Conservation (phyloP, 2,113 vertebrate genomes). For the Heterotis niloticus region DNA sequence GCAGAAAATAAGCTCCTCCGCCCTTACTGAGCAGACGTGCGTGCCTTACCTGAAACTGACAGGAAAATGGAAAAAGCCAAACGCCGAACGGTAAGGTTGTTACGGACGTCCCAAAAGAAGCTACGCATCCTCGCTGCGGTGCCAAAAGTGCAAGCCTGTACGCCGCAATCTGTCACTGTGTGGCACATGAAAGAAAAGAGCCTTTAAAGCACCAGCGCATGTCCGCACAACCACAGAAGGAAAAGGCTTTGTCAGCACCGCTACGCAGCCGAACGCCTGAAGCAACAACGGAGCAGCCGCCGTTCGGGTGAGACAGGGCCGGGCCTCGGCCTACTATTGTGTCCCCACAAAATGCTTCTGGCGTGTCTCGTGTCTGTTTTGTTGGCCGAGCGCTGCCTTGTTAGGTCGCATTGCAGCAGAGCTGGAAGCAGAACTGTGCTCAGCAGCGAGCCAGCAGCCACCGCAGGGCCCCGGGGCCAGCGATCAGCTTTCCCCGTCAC, state of each 20-base stretch:
- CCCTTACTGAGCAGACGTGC: no score
- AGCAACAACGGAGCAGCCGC: neutral
- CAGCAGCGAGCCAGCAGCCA: neutral
- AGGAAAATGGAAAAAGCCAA: no score
- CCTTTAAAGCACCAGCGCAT: neutral
- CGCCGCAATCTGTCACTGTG: no score
- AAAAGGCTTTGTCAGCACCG: neutral
- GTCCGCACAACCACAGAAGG: neutral
- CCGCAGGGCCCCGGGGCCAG: neutral
- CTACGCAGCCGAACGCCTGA: neutral
- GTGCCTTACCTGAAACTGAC: no score
- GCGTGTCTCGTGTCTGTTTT: neutral
- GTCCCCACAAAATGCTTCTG: neutral
- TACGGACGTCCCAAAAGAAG: no score
- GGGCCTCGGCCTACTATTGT: neutral
- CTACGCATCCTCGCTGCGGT: no score
- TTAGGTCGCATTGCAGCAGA: neutral
- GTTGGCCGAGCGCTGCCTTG: neutral
- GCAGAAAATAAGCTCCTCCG: no score
- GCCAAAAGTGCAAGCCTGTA: no score
- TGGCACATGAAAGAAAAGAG: no score
- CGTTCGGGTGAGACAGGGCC: neutral
- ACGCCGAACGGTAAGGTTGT: no score
- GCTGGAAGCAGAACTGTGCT: neutral
- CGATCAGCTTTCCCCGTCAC: constrained; percentile 24